A percentile compares a stretch with the other conserved stretches of the same genome.
Evolutionary conservation across 2,113 vertebrate genomes (phyloP).

Genomic region (Arizona elegans): DNA sequence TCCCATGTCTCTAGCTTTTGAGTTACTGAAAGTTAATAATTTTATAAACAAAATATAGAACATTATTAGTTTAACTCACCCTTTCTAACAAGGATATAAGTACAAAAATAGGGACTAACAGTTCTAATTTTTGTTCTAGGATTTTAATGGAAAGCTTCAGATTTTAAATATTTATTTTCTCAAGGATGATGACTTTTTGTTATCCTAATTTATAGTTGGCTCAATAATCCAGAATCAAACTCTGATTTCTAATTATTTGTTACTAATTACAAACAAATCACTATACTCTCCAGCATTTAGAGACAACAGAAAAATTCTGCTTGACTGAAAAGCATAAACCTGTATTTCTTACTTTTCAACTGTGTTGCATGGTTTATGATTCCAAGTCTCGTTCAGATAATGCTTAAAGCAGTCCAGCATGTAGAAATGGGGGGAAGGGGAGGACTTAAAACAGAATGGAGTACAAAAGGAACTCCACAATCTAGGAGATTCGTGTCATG

Average conservation of each 20-base stretch:
- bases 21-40: not conserved
- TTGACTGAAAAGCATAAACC: not conserved
- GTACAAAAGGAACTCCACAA: not conserved
- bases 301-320: not conserved
- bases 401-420: not conserved
- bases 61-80: not conserved
- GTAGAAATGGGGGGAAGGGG: not conserved
- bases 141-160: not conserved
- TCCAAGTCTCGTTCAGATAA: not conserved
- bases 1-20: not conserved
- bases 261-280: not conserved
- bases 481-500: not conserved
- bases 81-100: not conserved
- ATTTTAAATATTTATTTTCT: not conserved
- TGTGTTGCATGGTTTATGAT: not conserved
- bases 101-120: not conserved
- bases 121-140: not conserved
- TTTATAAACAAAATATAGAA: slow-evolving; percentile 9
- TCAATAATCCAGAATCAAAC: not conserved
- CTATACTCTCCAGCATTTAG: not conserved
- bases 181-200: not conserved
- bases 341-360: not conserved
- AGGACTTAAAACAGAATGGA: not conserved
- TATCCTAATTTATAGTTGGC: not conserved
- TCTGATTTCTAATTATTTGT: not conserved